Percentiles rank a stretch among this genome's conserved stretches.
phyloP scores from a whole-genome alignment of 2,888 invertebrate genomes.

The Drosophila merina region DNA sequence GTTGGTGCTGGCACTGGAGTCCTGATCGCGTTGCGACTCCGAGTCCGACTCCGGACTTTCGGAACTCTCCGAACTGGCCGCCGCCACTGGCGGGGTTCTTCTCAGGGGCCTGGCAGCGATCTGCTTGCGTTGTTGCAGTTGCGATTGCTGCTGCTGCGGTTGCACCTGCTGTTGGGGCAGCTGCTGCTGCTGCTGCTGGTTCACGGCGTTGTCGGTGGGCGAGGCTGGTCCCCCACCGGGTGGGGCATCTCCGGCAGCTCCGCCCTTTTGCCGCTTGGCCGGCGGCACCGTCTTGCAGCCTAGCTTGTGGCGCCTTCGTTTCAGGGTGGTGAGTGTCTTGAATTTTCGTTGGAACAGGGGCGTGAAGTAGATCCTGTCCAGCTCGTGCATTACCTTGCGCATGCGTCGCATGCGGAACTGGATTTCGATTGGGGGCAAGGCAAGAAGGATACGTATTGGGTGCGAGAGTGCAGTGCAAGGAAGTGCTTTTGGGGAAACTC shows the following conservation, averaged over 20 bases:
- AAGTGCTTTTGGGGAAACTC: neutral
- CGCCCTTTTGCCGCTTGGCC: conserved; percentile 42
- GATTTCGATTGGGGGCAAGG: neutral
- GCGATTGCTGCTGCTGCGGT: neutral
- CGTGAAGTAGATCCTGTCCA: conserved; percentile 81
- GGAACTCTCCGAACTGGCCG: conserved; percentile 15
- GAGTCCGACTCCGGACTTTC: conserved; percentile 19
- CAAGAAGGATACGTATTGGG: neutral
- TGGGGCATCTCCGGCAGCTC: conserved; percentile 1
- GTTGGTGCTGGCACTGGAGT: conserved; percentile 9
- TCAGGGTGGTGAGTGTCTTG: conserved; percentile 58
- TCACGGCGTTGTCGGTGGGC: neutral
- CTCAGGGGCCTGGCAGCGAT: neutral
- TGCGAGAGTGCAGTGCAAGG: conserved; percentile 6
- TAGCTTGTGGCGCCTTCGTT: conserved; percentile 57
- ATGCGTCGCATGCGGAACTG: conserved; percentile 76
- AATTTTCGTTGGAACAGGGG: conserved; percentile 74
- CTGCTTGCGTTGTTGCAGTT: neutral
- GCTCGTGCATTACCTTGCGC: conserved; percentile 79
- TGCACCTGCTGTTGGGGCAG: neutral
- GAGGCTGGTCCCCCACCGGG: neutral
- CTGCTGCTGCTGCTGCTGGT: neutral
- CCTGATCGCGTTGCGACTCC: conserved; percentile 10
- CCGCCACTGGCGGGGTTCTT: neutral
- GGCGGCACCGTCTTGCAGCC: conserved; percentile 17